These are phyloP conservation scores for Oxycera nigricornis DNA, from an alignment of 2,888 invertebrate species.

Conservation along the genomic window DNA sequence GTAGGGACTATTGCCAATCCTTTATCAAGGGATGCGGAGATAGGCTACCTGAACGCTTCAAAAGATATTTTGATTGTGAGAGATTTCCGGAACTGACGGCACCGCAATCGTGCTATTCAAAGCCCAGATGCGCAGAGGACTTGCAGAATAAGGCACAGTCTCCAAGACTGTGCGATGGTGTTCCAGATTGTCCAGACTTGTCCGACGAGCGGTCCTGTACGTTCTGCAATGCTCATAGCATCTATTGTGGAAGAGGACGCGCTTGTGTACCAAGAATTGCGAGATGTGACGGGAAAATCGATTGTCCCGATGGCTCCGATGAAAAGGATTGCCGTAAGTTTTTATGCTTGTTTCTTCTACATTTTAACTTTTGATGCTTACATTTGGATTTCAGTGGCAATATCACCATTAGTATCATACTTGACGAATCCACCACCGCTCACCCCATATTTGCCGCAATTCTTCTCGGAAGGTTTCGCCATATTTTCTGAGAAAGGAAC, in stretches of 20 bases:
- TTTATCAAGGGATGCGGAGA: constrained; percentile 85
- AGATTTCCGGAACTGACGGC: constrained; percentile 81
- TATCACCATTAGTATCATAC: constrained; percentile 73
- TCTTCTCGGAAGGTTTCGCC: constrained; percentile 80
- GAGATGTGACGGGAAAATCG: constrained; percentile 81
- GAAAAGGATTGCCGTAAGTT: constrained; percentile 85
- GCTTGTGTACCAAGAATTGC: constrained; percentile 75
- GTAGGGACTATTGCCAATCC: constrained; percentile 83
- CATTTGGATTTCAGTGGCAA: constrained; percentile 68
- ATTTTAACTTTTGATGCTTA: constrained; percentile 1
- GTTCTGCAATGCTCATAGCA: constrained; percentile 74
- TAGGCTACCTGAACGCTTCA: constrained; percentile 74
- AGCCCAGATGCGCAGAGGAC: constrained; percentile 81
- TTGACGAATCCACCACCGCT: constrained; percentile 70
- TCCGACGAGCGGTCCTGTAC: constrained; percentile 82
- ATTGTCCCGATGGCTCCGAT: constrained; percentile 87
- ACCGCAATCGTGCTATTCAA: constrained; percentile 75
- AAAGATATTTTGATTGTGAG: constrained; percentile 77
- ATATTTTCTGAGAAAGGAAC: constrained; percentile 84
- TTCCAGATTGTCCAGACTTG: constrained; percentile 84
- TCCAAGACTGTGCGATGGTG: constrained; percentile 83
- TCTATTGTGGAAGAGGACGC: constrained; percentile 82
- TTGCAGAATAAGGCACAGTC: constrained; percentile 78
- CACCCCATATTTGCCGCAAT: constrained; percentile 74
- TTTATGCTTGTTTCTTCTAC: not conserved